Conservation (phyloP, 2,797 vertebrate genomes). For the Schizothorax lantsangensis region DNA sequence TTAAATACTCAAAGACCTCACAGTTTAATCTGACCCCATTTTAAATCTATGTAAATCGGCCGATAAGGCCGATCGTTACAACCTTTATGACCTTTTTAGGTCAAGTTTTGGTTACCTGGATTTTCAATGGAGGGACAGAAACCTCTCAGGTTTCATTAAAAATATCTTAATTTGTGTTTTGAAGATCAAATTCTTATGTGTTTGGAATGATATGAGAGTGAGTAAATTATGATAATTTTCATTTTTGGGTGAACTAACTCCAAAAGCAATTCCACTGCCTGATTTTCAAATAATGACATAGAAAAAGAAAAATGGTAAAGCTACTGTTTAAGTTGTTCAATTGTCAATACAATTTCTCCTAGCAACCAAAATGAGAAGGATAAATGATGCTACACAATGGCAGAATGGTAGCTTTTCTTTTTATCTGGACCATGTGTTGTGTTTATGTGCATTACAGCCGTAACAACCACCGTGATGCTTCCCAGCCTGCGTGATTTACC, state of each 20-base stretch:
- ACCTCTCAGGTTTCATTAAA: no score
- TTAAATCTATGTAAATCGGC: no score
- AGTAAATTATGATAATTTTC: no score
- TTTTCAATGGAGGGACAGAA: no score
- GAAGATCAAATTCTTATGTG: no score
- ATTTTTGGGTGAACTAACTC: no score
- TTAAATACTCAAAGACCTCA: no score
- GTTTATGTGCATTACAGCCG: slow-evolving; percentile 57
- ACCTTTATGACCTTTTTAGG: not conserved
- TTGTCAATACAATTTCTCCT: not conserved
- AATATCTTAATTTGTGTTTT: no score
- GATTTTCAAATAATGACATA: not conserved
- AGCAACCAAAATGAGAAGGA: not conserved
- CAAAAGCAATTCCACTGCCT: not conserved
- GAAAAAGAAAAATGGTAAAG: not conserved
- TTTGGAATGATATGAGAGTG: no score
- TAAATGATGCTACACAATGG: not conserved
- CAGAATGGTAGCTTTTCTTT: slow-evolving; percentile 44
- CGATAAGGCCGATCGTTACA: no score
- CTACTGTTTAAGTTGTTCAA: not conserved
- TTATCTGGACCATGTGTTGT: not conserved
- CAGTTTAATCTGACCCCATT: no score
- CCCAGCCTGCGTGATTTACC: slow-evolving; percentile 65
- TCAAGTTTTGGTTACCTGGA: not conserved
- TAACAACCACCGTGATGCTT: slow-evolving; percentile 64